Evolutionary conservation across 2,113 vertebrate genomes (phyloP).

Genomic region (Dicrurus megarhynchus): DNA sequence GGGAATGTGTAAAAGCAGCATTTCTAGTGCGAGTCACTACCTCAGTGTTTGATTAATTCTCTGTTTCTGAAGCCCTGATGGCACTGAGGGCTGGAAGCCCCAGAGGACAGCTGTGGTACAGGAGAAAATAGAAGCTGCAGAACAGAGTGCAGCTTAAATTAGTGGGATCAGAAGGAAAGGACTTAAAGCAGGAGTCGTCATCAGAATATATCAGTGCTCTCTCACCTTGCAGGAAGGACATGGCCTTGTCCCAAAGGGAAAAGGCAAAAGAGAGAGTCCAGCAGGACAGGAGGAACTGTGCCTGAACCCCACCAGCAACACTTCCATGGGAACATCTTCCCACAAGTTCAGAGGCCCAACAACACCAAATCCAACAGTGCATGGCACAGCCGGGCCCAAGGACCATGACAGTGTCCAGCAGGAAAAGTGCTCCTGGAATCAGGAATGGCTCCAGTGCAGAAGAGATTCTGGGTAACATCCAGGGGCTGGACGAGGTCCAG

Average conservation of each 20-base stretch:
- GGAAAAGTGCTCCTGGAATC: neutral
- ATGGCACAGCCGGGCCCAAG: neutral
- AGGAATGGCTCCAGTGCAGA: neutral
- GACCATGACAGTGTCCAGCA: neutral
- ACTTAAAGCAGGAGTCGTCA: neutral
- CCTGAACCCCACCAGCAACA: neutral
- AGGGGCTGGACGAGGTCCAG: neutral
- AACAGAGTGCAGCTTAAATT: neutral
- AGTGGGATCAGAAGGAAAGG: neutral
- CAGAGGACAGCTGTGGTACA: neutral
- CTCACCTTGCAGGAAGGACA: neutral
- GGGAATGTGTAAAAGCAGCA: neutral
- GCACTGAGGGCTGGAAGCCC: neutral
- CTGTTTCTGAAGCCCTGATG: neutral
- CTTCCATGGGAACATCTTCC: neutral
- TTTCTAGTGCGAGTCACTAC: neutral
- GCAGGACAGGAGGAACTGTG: neutral
- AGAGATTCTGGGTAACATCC: neutral
- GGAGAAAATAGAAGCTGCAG: conserved; percentile 25
- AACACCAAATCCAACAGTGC: neutral
- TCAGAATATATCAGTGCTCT: neutral
- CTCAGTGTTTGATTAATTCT: neutral
- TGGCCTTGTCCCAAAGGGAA: neutral
- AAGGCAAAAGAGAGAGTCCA: neutral
- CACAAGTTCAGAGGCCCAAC: neutral